These are phyloP conservation scores for Dicrurus megarhynchus DNA, from an alignment of 2,113 vertebrate genomes.

Conservation along the genomic window DNA sequence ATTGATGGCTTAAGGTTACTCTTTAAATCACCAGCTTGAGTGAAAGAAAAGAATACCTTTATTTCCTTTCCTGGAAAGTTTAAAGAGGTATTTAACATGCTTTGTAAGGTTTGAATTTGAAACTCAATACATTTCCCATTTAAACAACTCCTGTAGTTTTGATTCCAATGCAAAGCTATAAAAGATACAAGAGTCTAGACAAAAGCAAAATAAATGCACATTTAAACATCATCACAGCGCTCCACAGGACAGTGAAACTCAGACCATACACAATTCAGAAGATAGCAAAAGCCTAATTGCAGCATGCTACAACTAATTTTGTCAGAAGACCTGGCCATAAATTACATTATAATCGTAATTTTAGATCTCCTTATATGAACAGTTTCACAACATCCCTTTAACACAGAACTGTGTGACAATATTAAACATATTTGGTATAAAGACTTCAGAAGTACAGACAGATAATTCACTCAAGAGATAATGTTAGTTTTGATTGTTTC, in stretches of 20 bases:
- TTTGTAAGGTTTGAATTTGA: slow-evolving; percentile 19
- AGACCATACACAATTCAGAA: not conserved
- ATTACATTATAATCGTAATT: not conserved
- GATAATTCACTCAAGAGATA: not conserved
- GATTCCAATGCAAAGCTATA: slow-evolving; percentile 5
- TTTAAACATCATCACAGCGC: not conserved
- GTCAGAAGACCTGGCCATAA: not conserved
- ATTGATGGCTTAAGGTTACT: not conserved
- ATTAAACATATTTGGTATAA: not conserved
- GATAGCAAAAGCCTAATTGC: not conserved
- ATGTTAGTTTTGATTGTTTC: not conserved
- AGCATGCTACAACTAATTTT: not conserved
- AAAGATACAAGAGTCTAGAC: not conserved
- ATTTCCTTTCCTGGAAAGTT: not conserved
- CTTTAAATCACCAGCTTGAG: not conserved
- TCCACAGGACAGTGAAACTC: not conserved
- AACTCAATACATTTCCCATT: not conserved
- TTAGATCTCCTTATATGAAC: not conserved
- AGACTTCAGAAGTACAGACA: not conserved
- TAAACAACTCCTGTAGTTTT: not conserved
- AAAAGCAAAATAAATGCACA: slow-evolving; percentile 10
- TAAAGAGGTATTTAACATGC: not conserved
- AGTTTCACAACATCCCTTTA: not conserved
- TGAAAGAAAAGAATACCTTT: slow-evolving; percentile 9
- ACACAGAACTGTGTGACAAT: not conserved